Evolutionary conservation across 2,797 vertebrate species (phyloP), one percentile per base, ranked within the genome.

Genomic region (Orestias chungarensis): DNA sequence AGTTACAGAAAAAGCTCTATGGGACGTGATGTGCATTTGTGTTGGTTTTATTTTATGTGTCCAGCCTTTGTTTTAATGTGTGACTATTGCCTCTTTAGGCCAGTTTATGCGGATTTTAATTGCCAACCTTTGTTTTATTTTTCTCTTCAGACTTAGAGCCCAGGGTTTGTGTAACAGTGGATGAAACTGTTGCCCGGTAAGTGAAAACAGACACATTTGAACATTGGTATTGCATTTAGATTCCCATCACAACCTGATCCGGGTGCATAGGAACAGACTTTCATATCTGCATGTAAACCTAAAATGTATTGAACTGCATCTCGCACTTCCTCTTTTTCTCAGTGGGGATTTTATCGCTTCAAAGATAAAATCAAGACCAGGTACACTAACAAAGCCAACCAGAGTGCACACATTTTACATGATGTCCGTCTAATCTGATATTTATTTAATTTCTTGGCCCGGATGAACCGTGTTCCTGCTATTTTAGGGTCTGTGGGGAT

Each of bases 401-500:
- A 44, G 38, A 40, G 23, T 42, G 12, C 17, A 65, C 6, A 49
- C 1, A 17, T 23, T 14, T 20, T 17, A 83, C 87, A 29, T 1
- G 2, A 6, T 54, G 9, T 40, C 6, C 20, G 8, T 3, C 2
- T 12, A 0, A 12, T 50, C 10, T 55, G n/a, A 23, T 18, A 27
- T 49, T 27, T 29, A 17, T 66, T 5, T 18, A 31, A 68, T 11
- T 82, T 71, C 33, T 54, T 18, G n/a, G 14, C 66, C 67, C 15
- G 10, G 42, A 44, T 2, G 46, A 3, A 54, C 25, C 57, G 1
- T 62, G 66, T 46, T 73, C 4, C 29, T 81, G 7, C 18, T 66
- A 92, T 31, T 29, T 68, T 81, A 96, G 95, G 82, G 15, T 95
- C 88, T 2, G 90, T 95, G 65, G 96, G 95, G 74, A 96, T 97